Evolutionary conservation across 2,797 vertebrate genomes (phyloP).

Genomic region (Mus spretus): DNA sequence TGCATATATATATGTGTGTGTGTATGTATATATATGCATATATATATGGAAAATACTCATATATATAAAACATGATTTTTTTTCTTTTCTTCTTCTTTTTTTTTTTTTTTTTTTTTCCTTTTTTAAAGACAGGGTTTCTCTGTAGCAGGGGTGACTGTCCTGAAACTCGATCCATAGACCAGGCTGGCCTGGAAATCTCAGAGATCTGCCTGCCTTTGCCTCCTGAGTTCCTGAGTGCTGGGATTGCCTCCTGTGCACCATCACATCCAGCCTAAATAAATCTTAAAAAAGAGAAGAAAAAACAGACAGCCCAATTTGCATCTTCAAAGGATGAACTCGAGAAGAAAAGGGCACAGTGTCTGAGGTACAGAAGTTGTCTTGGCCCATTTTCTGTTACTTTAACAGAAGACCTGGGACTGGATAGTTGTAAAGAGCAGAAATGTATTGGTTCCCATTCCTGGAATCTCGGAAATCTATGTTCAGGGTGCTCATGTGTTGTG

Average conservation of each 20-base stretch:
- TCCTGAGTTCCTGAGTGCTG: not conserved
- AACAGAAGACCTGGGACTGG: not conserved
- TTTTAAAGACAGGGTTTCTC: not conserved
- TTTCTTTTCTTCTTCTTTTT: not conserved
- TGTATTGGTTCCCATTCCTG: not conserved
- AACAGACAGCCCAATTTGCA: not conserved
- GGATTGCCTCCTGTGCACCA: not conserved
- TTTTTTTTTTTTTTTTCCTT: not conserved
- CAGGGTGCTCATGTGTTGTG: not conserved
- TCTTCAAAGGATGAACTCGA: not conserved
- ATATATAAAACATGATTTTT: not conserved
- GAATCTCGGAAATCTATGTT: not conserved
- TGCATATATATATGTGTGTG: too few species aligned
- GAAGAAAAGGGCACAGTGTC: not conserved
- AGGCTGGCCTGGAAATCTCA: not conserved
- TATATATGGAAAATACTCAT: not conserved
- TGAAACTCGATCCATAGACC: not conserved
- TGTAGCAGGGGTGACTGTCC: not conserved
- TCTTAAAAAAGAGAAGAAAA: not conserved
- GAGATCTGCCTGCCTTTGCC: not conserved
- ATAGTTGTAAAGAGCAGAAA: not conserved
- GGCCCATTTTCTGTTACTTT: not conserved
- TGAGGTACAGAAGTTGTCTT: not conserved
- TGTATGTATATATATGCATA: too few species aligned
- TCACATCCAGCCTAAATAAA: not conserved